These are phyloP conservation scores for Apamea crenata DNA, from an alignment of 2,888 invertebrate species.

Conservation along the genomic window DNA sequence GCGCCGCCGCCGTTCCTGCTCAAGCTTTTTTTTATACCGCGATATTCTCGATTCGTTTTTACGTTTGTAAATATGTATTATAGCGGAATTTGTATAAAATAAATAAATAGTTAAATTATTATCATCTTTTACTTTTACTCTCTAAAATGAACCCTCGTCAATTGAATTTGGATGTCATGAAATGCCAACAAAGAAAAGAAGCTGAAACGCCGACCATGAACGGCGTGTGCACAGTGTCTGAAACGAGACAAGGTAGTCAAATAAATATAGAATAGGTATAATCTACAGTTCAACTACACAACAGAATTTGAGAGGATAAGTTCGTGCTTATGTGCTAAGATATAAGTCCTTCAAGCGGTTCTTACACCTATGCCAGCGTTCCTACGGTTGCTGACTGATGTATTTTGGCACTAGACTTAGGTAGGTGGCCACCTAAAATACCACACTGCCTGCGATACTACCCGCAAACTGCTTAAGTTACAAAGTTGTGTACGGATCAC, in stretches of 20 bases:
- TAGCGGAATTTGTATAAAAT: conserved; percentile 90
- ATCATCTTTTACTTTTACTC: conserved; percentile 70
- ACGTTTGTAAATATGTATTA: conserved; percentile 90
- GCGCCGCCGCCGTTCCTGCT: conserved; percentile 79
- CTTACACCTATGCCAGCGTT: neutral
- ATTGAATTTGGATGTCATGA: neutral
- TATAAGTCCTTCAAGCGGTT: neutral
- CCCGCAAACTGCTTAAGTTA: neutral
- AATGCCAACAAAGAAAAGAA: neutral
- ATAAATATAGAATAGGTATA: too few relatives aligned
- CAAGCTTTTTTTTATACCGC: conserved; percentile 87
- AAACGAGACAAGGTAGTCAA: neutral
- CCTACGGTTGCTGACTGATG: neutral
- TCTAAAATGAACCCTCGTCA: neutral
- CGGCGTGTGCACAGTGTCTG: neutral
- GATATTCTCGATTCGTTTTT: conserved; percentile 87
- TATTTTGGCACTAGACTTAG: neutral
- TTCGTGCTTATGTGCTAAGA: neutral
- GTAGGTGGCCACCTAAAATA: neutral
- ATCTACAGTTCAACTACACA: too few relatives aligned
- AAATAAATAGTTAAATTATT: conserved; percentile 86
- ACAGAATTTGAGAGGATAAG: neutral
- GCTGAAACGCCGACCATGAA: neutral
- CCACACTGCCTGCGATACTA: neutral
- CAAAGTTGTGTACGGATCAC: neutral